A percentile compares a stretch with the other conserved stretches of the same genome.
These are phyloP conservation scores for Lepisosteus osseus DNA, from an alignment of 2,113 vertebrate species.

Conservation along the genomic window DNA sequence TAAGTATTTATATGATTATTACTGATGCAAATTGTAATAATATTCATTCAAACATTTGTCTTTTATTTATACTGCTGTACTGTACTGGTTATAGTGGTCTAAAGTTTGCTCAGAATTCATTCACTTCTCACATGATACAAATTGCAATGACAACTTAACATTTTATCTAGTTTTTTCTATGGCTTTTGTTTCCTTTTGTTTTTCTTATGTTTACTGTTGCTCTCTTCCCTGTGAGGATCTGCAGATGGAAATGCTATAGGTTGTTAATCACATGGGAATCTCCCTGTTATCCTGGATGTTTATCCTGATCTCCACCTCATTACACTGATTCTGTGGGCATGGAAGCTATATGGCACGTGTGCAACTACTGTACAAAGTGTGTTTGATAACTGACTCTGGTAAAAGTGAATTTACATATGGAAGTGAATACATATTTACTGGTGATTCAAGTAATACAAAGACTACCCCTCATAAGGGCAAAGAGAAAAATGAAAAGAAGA, in stretches of 20 bases:
- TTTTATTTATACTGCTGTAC: too few relatives aligned
- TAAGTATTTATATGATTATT: too few relatives aligned
- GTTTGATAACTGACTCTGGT: slow-evolving; percentile 67
- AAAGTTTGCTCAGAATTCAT: too few relatives aligned
- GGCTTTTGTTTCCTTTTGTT: not conserved
- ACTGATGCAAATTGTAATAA: too few relatives aligned
- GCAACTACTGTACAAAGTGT: slow-evolving; percentile 40
- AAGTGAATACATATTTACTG: too few relatives aligned
- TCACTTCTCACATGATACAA: too few relatives aligned
- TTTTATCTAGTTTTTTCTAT: not conserved
- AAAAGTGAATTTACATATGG: slow-evolving; percentile 46
- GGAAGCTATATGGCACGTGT: not conserved
- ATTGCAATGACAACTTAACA: not conserved
- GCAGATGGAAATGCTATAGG: slow-evolving; percentile 70
- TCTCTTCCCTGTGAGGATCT: not conserved
- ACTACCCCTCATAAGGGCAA: too few relatives aligned
- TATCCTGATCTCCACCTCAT: not conserved
- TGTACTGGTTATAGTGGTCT: too few relatives aligned
- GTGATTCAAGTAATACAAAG: too few relatives aligned
- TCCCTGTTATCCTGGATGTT: not conserved
- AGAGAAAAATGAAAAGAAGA: too few relatives aligned
- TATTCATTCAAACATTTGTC: too few relatives aligned
- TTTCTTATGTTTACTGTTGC: not conserved
- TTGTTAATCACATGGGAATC: not conserved
- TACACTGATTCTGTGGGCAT: not conserved